Percentiles rank a stretch among this genome's conserved stretches.
Evolutionary conservation across 1,140 invertebrate species (phyloP).

Genomic region (Himalopsyche phryganea): DNA sequence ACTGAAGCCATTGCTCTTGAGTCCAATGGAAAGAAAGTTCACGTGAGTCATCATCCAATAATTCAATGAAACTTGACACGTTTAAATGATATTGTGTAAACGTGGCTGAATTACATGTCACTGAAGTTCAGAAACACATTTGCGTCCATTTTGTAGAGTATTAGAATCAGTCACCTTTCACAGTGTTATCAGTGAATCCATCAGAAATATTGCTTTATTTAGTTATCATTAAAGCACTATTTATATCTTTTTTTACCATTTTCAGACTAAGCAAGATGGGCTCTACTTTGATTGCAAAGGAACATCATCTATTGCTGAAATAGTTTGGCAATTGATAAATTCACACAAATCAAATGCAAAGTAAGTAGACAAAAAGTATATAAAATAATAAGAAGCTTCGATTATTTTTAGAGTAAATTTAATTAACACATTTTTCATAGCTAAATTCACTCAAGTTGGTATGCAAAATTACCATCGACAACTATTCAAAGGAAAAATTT

Average conservation of each 20-base stretch:
- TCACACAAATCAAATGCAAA: constrained; percentile 29
- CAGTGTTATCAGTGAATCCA: neutral
- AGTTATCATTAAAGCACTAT: no score
- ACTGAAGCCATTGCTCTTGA: neutral
- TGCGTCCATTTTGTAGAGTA: no score
- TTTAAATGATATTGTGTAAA: neutral
- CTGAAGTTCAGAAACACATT: neutral
- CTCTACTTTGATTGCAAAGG: constrained; percentile 14
- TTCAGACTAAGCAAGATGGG: neutral
- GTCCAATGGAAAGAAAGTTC: neutral
- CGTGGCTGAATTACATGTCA: neutral
- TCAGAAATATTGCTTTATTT: neutral
- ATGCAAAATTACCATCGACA: no score
- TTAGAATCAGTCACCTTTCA: neutral
- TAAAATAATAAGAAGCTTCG: neutral
- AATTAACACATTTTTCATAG: no score
- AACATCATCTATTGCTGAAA: neutral
- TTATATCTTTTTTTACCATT: neutral
- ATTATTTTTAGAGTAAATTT: no score
- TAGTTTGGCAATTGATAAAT: constrained; percentile 25
- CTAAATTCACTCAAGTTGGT: no score
- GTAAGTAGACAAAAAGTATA: constrained; percentile 17
- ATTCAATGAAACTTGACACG: neutral
- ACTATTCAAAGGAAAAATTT: no score
- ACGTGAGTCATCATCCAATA: neutral